These are phyloP conservation scores for Tridacna crocea DNA, from an alignment of 2,888 invertebrate genomes.

Conservation along the genomic window DNA sequence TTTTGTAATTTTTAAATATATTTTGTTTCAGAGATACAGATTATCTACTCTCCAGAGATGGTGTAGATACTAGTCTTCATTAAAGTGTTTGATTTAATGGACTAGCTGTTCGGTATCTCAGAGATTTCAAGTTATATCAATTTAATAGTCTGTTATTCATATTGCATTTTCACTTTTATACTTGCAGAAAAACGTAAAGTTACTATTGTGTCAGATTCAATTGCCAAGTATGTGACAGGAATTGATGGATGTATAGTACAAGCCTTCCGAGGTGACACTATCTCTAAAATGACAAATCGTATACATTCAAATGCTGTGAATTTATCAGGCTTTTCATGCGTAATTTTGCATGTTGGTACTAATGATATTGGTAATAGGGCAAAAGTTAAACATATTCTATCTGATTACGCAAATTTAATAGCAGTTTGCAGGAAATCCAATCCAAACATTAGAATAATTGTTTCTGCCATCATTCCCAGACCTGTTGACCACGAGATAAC, in stretches of 20 bases:
- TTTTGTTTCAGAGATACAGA: too few relatives aligned
- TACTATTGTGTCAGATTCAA: too few relatives aligned
- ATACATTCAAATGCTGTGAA: neutral
- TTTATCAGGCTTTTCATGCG: neutral
- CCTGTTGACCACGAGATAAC: neutral
- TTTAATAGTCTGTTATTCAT: too few relatives aligned
- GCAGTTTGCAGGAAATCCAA: neutral
- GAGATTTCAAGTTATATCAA: neutral
- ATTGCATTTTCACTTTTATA: neutral
- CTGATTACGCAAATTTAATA: conserved; percentile 4
- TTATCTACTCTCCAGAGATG: neutral
- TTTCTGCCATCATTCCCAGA: neutral
- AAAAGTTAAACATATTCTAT: too few relatives aligned
- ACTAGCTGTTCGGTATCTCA: neutral
- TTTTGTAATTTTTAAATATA: too few relatives aligned
- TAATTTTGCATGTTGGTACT: neutral
- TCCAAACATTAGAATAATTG: neutral
- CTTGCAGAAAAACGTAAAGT: neutral
- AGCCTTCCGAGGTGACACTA: conserved; percentile 2
- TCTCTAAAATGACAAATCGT: neutral
- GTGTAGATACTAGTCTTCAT: conserved; percentile 5
- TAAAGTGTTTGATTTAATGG: conserved; percentile 8
- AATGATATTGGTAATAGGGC: too few relatives aligned
- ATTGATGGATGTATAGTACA: neutral
- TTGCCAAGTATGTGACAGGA: neutral